Conservation (phyloP, 2,888 invertebrate genomes). For the Ormia ochracea region DNA sequence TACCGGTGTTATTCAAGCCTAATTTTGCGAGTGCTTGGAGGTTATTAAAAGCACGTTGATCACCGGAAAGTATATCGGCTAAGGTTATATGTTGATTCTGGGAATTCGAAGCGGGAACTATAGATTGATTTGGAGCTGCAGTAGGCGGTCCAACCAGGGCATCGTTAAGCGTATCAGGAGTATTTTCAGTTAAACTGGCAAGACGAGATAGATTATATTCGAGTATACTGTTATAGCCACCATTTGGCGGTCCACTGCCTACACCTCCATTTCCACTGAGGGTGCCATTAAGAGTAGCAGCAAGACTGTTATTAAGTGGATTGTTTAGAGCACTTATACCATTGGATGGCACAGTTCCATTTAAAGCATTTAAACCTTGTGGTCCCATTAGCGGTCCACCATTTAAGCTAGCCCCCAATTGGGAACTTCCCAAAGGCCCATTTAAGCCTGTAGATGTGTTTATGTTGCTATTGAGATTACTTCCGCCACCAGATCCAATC, state of each 20-base stretch:
- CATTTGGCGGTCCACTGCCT: constrained; percentile 73
- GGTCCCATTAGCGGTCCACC: constrained; percentile 54
- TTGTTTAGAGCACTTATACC: constrained; percentile 53
- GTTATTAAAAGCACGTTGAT: constrained; percentile 89
- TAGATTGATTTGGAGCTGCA: constrained; percentile 66
- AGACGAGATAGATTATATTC: constrained; percentile 91
- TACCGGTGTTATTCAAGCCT: constrained; percentile 83
- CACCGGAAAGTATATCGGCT: constrained; percentile 86
- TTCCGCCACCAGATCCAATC: constrained; percentile 65
- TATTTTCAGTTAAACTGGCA: constrained; percentile 87
- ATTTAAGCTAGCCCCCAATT: constrained; percentile 62
- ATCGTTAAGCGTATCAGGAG: constrained; percentile 77
- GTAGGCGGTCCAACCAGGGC: constrained; percentile 65
- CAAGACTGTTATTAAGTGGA: constrained; percentile 51
- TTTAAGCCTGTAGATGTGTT: constrained; percentile 63
- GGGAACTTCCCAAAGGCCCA: constrained; percentile 62
- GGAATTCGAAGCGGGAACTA: constrained; percentile 77
- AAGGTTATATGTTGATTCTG: constrained; percentile 84
- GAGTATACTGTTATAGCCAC: constrained; percentile 83
- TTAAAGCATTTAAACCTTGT: constrained; percentile 59
- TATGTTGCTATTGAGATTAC: constrained; percentile 55
- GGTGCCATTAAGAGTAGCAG: constrained; percentile 57
- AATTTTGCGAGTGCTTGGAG: constrained; percentile 92
- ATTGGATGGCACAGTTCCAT: constrained; percentile 46
- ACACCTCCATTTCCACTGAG: constrained; percentile 61